These are phyloP conservation scores for Penaeus chinensis DNA, from an alignment of 1,140 invertebrate genomes.

Conservation along the genomic window DNA sequence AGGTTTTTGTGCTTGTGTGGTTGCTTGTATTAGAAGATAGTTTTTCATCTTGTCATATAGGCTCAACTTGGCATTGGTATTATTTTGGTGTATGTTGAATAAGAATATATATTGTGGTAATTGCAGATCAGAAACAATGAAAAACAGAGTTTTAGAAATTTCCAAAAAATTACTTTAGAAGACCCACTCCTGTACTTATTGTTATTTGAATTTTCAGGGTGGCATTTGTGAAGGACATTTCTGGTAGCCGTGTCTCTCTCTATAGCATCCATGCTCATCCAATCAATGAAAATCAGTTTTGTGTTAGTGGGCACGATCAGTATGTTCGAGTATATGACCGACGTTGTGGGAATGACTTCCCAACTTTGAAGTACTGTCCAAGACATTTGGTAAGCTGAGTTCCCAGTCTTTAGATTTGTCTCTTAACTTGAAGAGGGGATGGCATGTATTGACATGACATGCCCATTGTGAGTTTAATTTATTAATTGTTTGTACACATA, in stretches of 20 bases:
- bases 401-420: neutral
- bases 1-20: slow-evolving; percentile 65
- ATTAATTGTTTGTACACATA: neutral
- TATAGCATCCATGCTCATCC: slow-evolving; percentile 91
- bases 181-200: neutral
- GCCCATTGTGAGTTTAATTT: neutral
- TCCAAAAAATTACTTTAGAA: too few species aligned
- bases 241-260: slow-evolving; percentile 76
- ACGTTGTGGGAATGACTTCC: slow-evolving; percentile 40
- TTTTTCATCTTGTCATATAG: too few species aligned
- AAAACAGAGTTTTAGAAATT: too few species aligned
- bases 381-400: slow-evolving; percentile 68
- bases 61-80: too few species aligned
- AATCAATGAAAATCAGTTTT: slow-evolving; percentile 80
- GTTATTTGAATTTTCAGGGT: slow-evolving; percentile 30
- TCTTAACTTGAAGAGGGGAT: neutral
- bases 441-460: neutral
- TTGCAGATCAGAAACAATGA: too few species aligned
- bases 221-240: slow-evolving; percentile 54
- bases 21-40: neutral
- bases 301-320: slow-evolving; percentile 79
- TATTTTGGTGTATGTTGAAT: too few species aligned
- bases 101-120: too few species aligned
- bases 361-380: slow-evolving; percentile 74
- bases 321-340: slow-evolving; percentile 77